Evolutionary conservation across 1,140 invertebrate genomes (phyloP).

Genomic region (Panagrolaimus sp.): DNA sequence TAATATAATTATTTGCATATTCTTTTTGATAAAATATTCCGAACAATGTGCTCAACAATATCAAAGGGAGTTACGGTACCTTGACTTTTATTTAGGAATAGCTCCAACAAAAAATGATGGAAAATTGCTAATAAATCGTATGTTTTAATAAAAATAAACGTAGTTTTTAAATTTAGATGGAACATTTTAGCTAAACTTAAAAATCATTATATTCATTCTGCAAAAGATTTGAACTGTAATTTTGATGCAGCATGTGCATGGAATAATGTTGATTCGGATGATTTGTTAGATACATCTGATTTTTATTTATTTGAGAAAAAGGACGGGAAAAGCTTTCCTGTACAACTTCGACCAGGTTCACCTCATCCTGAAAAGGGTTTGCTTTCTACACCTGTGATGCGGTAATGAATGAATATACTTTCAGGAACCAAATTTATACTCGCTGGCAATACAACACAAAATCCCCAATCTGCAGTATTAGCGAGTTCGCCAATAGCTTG

Average conservation of each 20-base stretch:
- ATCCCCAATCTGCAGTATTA: slow-evolving; percentile 36
- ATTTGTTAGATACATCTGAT: slow-evolving; percentile 41
- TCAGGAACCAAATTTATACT: slow-evolving; percentile 35
- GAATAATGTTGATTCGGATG: slow-evolving; percentile 34
- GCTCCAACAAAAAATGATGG: slow-evolving; percentile 10
- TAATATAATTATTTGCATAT: too few relatives aligned
- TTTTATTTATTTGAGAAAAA: slow-evolving; percentile 43
- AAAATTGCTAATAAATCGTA: neutral
- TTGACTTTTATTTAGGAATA: neutral
- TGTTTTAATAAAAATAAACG: neutral
- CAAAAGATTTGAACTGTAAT: slow-evolving; percentile 37
- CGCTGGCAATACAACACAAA: slow-evolving; percentile 39
- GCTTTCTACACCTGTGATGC: neutral
- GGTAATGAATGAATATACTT: neutral
- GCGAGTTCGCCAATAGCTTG: slow-evolving; percentile 44
- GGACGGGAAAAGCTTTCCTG: slow-evolving; percentile 39
- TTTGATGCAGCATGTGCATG: slow-evolving; percentile 33
- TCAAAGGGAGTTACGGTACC: neutral
- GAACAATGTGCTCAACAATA: slow-evolving; percentile 6
- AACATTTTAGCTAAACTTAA: neutral
- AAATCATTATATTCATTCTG: slow-evolving; percentile 1
- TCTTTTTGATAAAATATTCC: neutral
- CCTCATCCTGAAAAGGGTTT: neutral
- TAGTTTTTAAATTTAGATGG: neutral
- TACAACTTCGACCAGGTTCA: slow-evolving; percentile 25